A percentile compares a stretch with the other conserved stretches of the same genome.
Conservation (phyloP, 2,113 vertebrate species). For the Ictidomys tridecemlineatus region DNA sequence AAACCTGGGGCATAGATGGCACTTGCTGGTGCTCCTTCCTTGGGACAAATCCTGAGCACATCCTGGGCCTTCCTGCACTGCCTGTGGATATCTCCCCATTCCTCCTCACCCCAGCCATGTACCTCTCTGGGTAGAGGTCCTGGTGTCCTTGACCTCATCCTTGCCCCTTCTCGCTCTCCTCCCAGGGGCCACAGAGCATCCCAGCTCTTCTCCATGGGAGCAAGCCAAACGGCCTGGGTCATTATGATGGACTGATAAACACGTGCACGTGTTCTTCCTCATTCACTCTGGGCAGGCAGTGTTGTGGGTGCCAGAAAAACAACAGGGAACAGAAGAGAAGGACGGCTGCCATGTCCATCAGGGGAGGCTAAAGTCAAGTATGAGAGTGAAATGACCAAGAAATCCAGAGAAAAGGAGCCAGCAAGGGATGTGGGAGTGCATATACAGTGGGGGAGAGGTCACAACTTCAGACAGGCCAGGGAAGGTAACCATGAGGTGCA, state of each 20-base stretch:
- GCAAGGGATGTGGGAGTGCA: neutral
- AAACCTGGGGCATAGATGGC: neutral
- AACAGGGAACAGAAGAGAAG: neutral
- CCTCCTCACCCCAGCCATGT: neutral
- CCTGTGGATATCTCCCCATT: neutral
- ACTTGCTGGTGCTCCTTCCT: neutral
- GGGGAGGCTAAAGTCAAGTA: neutral
- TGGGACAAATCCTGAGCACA: fast-evolving
- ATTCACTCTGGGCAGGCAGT: fast-evolving
- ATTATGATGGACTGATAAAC: too few species aligned
- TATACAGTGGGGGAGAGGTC: neutral
- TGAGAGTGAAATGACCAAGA: fast-evolving
- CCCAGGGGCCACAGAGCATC: neutral
- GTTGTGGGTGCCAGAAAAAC: neutral
- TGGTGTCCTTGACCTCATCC: neutral
- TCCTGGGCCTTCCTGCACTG: neutral
- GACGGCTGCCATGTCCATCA: too few species aligned
- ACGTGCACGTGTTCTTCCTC: neutral
- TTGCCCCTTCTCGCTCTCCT: neutral
- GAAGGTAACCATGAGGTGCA: fast-evolving
- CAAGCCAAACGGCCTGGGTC: neutral
- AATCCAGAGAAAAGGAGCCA: neutral
- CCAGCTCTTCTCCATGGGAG: fast-evolving
- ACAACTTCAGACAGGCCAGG: neutral
- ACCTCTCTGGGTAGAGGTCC: neutral